Evolutionary conservation across 2,888 invertebrate genomes (phyloP).

Genomic region (Frankliniella fusca): DNA sequence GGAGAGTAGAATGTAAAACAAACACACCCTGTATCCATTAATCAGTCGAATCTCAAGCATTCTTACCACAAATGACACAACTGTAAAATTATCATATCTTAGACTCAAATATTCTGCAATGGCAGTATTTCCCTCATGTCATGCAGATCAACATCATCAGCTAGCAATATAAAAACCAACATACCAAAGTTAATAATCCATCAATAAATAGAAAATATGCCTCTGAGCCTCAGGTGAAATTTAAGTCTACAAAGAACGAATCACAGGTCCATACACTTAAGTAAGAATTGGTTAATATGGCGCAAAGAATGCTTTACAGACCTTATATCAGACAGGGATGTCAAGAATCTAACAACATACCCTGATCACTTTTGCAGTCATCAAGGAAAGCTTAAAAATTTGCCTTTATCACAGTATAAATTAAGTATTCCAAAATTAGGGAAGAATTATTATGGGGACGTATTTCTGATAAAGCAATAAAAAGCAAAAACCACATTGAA

Average conservation of each 20-base stretch:
- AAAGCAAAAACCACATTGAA: neutral
- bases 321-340: neutral
- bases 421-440: conserved; percentile 11
- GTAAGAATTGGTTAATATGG: neutral
- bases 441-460: neutral
- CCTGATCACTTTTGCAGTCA: neutral
- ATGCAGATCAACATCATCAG: too few relatives aligned
- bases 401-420: neutral
- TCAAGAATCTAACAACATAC: neutral
- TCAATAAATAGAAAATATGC: too few relatives aligned
- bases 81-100: too few relatives aligned
- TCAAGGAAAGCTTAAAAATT: neutral
- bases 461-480: neutral
- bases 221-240: too few relatives aligned
- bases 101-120: too few relatives aligned
- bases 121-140: too few relatives aligned
- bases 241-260: neutral
- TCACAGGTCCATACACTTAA: neutral
- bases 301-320: neutral
- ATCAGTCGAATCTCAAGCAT: too few relatives aligned
- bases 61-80: too few relatives aligned
- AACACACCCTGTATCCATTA: too few relatives aligned
- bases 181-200: too few relatives aligned
- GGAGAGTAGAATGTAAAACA: too few relatives aligned
- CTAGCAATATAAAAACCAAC: too few relatives aligned